These are phyloP conservation scores for Mythimna loreyi DNA, from an alignment of 2,888 invertebrate genomes.

Conservation along the genomic window DNA sequence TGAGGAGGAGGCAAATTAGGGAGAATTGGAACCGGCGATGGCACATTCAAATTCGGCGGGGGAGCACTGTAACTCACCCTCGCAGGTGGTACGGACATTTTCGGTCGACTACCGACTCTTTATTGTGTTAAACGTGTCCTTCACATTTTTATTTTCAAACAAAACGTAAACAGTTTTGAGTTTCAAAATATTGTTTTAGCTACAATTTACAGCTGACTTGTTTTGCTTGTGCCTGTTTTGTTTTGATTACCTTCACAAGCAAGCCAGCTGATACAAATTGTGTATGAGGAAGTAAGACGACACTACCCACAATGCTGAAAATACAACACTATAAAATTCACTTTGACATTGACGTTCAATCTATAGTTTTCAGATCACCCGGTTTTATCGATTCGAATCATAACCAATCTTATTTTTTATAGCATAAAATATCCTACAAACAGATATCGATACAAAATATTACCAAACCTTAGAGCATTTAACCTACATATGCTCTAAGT, in stretches of 20 bases:
- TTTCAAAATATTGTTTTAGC: neutral
- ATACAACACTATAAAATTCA: neutral
- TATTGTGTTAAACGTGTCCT: neutral
- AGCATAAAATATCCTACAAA: too few relatives aligned
- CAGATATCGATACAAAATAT: too few relatives aligned
- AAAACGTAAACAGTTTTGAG: neutral
- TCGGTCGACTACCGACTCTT: neutral
- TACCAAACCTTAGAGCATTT: too few relatives aligned
- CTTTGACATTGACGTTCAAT: conserved; percentile 13
- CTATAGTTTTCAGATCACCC: neutral
- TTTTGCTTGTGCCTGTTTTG: too few relatives aligned
- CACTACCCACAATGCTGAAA: conserved; percentile 10
- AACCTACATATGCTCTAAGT: too few relatives aligned
- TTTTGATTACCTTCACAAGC: neutral
- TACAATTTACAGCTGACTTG: neutral
- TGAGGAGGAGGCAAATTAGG: conserved; percentile 63
- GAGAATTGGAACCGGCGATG: conserved; percentile 75
- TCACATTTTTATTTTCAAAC: conserved; percentile 11
- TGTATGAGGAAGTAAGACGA: neutral
- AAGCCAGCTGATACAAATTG: conserved; percentile 17
- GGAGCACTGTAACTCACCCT: conserved; percentile 75
- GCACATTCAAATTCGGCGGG: conserved; percentile 76
- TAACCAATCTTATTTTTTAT: neutral
- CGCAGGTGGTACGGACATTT: conserved; percentile 80
- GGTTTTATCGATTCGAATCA: neutral